phyloP scores from a whole-genome alignment of 1,140 invertebrate genomes.

The Whitmania pigra region DNA sequence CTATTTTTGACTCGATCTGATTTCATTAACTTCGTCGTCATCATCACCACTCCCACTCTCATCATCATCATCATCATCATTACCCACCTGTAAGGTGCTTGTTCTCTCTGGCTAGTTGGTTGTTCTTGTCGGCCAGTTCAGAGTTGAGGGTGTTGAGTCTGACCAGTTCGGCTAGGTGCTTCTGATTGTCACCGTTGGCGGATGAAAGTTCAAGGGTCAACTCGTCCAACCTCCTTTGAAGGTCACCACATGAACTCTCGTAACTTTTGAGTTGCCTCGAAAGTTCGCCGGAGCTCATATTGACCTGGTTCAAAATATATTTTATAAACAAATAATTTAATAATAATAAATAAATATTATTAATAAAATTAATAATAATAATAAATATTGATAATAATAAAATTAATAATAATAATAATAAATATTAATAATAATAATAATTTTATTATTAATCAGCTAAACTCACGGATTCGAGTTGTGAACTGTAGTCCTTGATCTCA shows the following conservation, averaged over 20 bases:
- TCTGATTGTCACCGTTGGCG: slow-evolving; percentile 34
- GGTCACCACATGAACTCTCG: slow-evolving; percentile 38
- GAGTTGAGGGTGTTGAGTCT: slow-evolving; percentile 34
- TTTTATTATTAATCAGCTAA: too few relatives aligned
- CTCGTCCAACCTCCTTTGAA: slow-evolving; percentile 36
- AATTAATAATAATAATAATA: too few relatives aligned
- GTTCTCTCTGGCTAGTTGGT: slow-evolving; percentile 39
- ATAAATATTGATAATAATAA: too few relatives aligned
- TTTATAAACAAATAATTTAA: background rate
- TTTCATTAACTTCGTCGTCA: background rate
- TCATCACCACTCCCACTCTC: background rate
- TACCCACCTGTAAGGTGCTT: slow-evolving; percentile 36
- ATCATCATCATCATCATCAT: background rate
- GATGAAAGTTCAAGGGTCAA: slow-evolving; percentile 32
- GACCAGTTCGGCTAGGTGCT: slow-evolving; percentile 35
- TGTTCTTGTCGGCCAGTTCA: slow-evolving; percentile 38
- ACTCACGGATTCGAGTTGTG: slow-evolving; percentile 38
- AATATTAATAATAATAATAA: too few relatives aligned
- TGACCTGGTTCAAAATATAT: slow-evolving; percentile 15
- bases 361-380: too few relatives aligned
- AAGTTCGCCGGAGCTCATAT: slow-evolving; percentile 23
- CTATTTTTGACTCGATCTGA: background rate
- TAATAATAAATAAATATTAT: too few relatives aligned
- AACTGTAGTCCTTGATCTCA: slow-evolving; percentile 40
- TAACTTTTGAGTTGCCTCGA: slow-evolving; percentile 36